Conservation (phyloP, 2,113 vertebrate species). For the Macquaria ambigua region DNA sequence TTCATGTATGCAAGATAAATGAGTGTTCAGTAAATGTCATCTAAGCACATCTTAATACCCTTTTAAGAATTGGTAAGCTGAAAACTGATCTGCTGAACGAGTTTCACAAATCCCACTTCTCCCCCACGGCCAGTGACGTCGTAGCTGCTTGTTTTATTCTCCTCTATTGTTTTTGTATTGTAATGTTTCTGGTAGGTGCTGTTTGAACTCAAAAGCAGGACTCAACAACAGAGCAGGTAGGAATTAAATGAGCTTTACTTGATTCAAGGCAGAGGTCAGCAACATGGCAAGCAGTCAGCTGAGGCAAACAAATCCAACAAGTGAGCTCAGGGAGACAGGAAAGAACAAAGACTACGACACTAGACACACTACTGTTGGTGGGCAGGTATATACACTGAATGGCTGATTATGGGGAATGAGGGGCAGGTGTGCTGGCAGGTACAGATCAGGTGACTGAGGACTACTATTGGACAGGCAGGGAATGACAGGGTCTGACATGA, state of each 20-base stretch:
- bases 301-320: background rate
- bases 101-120: background rate
- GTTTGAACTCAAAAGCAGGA: background rate
- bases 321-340: background rate
- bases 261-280: background rate
- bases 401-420: background rate
- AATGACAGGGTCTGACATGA: too few relatives aligned
- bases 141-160: background rate
- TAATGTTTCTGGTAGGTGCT: background rate
- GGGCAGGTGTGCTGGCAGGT: constrained; percentile 15
- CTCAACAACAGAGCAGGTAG: background rate
- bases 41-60: background rate
- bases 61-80: background rate
- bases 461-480: background rate
- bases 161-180: background rate
- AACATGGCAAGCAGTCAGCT: background rate
- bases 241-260: constrained; percentile 6
- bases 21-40: background rate
- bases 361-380: background rate
- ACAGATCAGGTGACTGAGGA: background rate
- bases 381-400: background rate
- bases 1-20: background rate
- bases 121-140: background rate
- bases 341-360: background rate
- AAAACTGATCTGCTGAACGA: background rate